phyloP scores from a whole-genome alignment of 2,888 invertebrate species.

The Drosophila fulvimacula region DNA sequence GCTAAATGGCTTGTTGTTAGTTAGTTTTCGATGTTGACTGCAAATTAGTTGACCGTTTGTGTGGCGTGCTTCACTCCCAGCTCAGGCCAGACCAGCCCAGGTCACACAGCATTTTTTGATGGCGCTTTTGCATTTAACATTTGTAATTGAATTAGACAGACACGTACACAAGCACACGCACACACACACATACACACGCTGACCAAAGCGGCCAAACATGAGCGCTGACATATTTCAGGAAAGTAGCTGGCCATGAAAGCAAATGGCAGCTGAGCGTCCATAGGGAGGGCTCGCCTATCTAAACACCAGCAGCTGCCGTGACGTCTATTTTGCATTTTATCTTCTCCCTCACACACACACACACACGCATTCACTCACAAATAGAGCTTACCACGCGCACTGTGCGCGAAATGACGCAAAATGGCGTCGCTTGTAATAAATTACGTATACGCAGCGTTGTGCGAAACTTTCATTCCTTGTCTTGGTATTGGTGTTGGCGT shows the following conservation, averaged over 20 bases:
- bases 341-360: constrained; percentile 38
- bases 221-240: constrained; percentile 59
- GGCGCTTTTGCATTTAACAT: constrained; percentile 59
- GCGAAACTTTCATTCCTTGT: constrained; percentile 64
- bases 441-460: constrained; percentile 76
- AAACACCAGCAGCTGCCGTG: constrained; percentile 59
- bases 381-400: constrained; percentile 48
- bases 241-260: constrained; percentile 48
- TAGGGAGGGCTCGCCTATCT: constrained; percentile 49
- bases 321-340: constrained; percentile 79
- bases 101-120: constrained; percentile 66
- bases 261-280: constrained; percentile 41
- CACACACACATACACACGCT: constrained; percentile 13
- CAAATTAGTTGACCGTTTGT: constrained; percentile 53
- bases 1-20: constrained; percentile 60
- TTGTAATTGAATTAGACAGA: constrained; percentile 69
- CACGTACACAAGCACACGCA: constrained; percentile 28
- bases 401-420: constrained; percentile 63
- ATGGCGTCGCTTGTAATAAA: constrained; percentile 79
- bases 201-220: constrained; percentile 33
- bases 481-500: constrained; percentile 29
- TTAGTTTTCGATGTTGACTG: constrained; percentile 63
- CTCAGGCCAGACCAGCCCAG: constrained; percentile 69
- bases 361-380: constrained; percentile 18
- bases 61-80: constrained; percentile 8